Conservation (phyloP, 2,888 invertebrate genomes). For the Sphaerophoria taeniata region DNA sequence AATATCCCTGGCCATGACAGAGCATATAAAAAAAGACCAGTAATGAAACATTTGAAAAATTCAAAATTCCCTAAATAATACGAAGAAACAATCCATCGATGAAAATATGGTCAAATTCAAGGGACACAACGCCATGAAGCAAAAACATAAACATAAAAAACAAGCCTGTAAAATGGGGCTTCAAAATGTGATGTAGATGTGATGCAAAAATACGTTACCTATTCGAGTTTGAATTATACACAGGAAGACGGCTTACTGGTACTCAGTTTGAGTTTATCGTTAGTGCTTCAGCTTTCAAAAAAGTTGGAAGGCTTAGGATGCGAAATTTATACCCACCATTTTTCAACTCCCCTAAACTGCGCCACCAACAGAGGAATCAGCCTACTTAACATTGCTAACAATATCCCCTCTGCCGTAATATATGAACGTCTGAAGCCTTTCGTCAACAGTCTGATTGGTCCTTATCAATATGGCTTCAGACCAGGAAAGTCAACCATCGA, state of each 20-base stretch:
- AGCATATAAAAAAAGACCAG: slow-evolving; percentile 27
- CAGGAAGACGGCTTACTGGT: background rate
- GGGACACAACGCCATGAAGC: slow-evolving; percentile 67
- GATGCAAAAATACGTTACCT: slow-evolving; percentile 43
- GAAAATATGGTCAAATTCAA: slow-evolving; percentile 75
- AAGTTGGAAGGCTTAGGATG: slow-evolving; percentile 3
- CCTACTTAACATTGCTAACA: too few relatives aligned
- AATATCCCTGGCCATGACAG: background rate
- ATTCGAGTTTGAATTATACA: slow-evolving; percentile 41
- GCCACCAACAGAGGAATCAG: too few relatives aligned
- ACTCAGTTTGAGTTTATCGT: background rate
- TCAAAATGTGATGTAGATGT: slow-evolving; percentile 73
- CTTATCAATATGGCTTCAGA: too few relatives aligned
- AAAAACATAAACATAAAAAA: slow-evolving; percentile 75
- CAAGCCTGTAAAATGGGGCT: slow-evolving; percentile 74
- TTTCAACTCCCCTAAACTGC: too few relatives aligned
- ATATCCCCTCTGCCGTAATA: too few relatives aligned
- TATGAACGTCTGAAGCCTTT: too few relatives aligned
- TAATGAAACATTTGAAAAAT: slow-evolving; percentile 7
- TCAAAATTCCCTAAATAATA: slow-evolving; percentile 13
- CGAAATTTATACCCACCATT: slow-evolving; percentile 9
- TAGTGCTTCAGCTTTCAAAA: slow-evolving; percentile 3
- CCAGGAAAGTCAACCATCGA: too few relatives aligned
- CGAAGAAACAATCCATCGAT: slow-evolving; percentile 57
- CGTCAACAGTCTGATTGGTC: too few relatives aligned